phyloP scores from a whole-genome alignment of 1,140 invertebrate genomes.

The Acromyrmex charruanus region DNA sequence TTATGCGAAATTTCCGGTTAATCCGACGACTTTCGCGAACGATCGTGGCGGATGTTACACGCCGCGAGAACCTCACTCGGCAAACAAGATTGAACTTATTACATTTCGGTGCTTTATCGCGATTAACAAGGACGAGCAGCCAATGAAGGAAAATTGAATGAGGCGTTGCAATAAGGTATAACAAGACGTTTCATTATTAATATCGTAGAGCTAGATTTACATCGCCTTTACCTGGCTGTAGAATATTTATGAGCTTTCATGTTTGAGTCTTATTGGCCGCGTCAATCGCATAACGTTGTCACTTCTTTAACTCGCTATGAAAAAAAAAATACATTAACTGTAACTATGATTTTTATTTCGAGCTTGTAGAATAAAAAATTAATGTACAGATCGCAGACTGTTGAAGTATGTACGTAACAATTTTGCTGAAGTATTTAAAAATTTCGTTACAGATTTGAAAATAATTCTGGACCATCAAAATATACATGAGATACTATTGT shows the following conservation, averaged over 20 bases:
- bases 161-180: neutral
- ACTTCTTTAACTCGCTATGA: neutral
- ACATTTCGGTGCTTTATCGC: conserved; percentile 12
- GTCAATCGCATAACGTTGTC: neutral
- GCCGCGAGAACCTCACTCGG: neutral
- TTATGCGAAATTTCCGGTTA: conserved; percentile 59
- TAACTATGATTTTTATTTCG: neutral
- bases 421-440: too few species aligned
- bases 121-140: neutral
- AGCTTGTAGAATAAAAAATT: too few species aligned
- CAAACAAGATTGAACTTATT: conserved; percentile 39
- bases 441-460: too few species aligned
- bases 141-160: neutral
- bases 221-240: neutral
- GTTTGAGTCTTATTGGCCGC: neutral
- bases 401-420: too few species aligned
- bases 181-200: conserved; percentile 23
- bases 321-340: neutral
- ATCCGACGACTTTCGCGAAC: conserved; percentile 48
- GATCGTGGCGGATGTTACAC: conserved; percentile 17
- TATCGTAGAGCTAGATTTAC: neutral
- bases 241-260: conserved; percentile 23
- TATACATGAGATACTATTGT: too few species aligned
- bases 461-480: too few species aligned
- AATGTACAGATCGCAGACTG: neutral